Conservation (phyloP, 2,113 vertebrate genomes). For the Cyrtonyx montezumae region DNA sequence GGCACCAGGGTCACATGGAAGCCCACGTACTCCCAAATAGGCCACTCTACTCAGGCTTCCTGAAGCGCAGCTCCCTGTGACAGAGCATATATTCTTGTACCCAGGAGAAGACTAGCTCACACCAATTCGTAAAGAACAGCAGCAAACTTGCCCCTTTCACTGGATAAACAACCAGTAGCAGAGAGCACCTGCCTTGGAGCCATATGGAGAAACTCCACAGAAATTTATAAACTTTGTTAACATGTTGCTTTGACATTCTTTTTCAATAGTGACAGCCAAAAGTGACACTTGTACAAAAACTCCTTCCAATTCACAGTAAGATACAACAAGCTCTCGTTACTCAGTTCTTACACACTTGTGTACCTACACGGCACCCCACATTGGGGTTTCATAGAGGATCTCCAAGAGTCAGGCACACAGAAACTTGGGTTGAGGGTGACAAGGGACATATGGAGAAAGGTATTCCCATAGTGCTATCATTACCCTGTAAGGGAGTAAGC, state of each 20-base stretch:
- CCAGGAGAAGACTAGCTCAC: background rate
- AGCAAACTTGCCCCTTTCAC: background rate
- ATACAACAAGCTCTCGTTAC: background rate
- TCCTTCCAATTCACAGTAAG: background rate
- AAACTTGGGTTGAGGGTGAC: background rate
- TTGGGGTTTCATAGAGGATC: background rate
- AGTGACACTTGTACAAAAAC: background rate
- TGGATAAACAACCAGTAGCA: background rate
- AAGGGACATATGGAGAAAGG: rapidly evolving
- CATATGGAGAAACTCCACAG: background rate
- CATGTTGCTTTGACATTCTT: background rate
- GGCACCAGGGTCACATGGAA: background rate
- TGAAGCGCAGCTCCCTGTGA: background rate
- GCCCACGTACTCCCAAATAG: background rate
- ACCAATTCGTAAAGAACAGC: background rate
- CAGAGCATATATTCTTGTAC: background rate
- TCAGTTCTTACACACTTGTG: background rate
- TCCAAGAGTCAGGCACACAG: background rate
- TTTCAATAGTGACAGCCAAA: background rate
- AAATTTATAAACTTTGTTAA: background rate
- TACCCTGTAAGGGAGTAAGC: background rate
- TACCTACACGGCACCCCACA: too few relatives aligned
- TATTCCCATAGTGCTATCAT: background rate
- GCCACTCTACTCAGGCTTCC: background rate
- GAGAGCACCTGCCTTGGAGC: background rate